Evolutionary conservation across 2,888 invertebrate genomes (phyloP).

Genomic region (Erannis defoliaria): DNA sequence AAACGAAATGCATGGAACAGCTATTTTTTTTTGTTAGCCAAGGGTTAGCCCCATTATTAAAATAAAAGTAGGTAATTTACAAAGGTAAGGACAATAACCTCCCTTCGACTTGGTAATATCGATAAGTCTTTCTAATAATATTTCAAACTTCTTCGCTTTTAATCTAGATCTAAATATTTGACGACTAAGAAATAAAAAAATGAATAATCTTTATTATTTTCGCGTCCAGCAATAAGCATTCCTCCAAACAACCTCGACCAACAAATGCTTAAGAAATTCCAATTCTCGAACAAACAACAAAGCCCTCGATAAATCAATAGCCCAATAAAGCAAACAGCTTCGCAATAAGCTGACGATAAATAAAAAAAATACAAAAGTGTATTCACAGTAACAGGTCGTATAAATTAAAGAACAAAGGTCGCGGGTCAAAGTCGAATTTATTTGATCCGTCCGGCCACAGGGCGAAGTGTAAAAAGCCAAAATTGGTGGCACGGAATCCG

Average conservation of each 20-base stretch:
- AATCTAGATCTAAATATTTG: not conserved
- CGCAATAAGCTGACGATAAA: conserved; percentile 63
- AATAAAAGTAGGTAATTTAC: too few relatives aligned
- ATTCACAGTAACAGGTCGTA: conserved; percentile 58
- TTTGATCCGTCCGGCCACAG: conserved; percentile 59
- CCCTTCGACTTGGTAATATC: too few relatives aligned
- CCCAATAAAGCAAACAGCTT: conserved; percentile 38
- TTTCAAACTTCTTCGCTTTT: not conserved
- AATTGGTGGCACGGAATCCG: conserved; percentile 55
- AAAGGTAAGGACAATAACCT: too few relatives aligned
- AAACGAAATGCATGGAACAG: too few relatives aligned
- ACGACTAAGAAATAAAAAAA: not conserved
- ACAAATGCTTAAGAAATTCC: conserved; percentile 18
- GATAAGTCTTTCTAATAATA: too few relatives aligned
- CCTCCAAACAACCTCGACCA: not conserved
- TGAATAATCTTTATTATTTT: not conserved
- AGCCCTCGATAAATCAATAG: conserved; percentile 51
- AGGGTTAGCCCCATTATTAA: too few relatives aligned
- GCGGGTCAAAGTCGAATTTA: conserved; percentile 57
- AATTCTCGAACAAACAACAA: conserved; percentile 16
- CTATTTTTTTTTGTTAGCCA: too few relatives aligned
- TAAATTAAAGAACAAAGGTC: conserved; percentile 63
- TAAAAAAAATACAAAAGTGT: conserved; percentile 56
- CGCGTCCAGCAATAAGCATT: not conserved
- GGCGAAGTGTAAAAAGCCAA: conserved; percentile 55